These are phyloP conservation scores for Scaptomyza hsui DNA, from an alignment of 1,140 invertebrate species.

Conservation along the genomic window DNA sequence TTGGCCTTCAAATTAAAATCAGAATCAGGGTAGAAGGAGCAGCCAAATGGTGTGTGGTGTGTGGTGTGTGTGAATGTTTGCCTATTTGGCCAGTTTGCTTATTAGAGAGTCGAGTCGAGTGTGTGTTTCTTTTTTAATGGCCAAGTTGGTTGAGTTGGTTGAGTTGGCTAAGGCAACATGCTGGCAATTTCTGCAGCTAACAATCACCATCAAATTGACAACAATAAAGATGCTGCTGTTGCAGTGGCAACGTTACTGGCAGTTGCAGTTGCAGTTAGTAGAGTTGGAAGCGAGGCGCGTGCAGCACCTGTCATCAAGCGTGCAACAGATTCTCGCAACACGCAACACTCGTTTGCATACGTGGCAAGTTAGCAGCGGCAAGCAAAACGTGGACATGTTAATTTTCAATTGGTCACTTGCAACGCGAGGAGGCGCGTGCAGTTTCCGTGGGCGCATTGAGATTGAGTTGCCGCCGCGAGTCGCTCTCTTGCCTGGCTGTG, in stretches of 20 bases:
- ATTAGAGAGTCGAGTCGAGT: too few species aligned
- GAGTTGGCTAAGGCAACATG: too few species aligned
- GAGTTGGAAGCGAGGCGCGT: slow-evolving; percentile 31
- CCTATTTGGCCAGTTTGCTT: too few species aligned
- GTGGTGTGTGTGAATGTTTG: too few species aligned
- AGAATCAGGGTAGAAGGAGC: too few species aligned
- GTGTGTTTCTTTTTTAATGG: too few species aligned
- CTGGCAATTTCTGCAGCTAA: slow-evolving; percentile 23
- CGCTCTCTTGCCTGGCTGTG: slow-evolving; percentile 12
- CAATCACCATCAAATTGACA: slow-evolving; percentile 75
- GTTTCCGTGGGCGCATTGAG: slow-evolving; percentile 55
- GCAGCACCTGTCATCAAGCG: slow-evolving; percentile 62
- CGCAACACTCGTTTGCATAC: slow-evolving; percentile 51
- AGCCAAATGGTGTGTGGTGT: too few species aligned
- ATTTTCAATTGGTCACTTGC: slow-evolving; percentile 75
- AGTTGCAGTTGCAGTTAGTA: slow-evolving; percentile 30
- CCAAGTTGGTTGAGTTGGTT: too few species aligned
- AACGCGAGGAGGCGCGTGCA: slow-evolving; percentile 9
- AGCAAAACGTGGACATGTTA: slow-evolving; percentile 62
- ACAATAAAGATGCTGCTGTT: slow-evolving; percentile 56
- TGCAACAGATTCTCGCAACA: slow-evolving; percentile 17
- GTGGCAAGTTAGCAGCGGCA: too few species aligned
- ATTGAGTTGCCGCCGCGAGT: slow-evolving; percentile 57
- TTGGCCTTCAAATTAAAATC: too few species aligned
- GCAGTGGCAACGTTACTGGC: slow-evolving; percentile 1